Evolutionary conservation across 2,797 vertebrate species (phyloP), one percentile per base, ranked within the genome.

Genomic region (Arctocebus calabarensis): DNA sequence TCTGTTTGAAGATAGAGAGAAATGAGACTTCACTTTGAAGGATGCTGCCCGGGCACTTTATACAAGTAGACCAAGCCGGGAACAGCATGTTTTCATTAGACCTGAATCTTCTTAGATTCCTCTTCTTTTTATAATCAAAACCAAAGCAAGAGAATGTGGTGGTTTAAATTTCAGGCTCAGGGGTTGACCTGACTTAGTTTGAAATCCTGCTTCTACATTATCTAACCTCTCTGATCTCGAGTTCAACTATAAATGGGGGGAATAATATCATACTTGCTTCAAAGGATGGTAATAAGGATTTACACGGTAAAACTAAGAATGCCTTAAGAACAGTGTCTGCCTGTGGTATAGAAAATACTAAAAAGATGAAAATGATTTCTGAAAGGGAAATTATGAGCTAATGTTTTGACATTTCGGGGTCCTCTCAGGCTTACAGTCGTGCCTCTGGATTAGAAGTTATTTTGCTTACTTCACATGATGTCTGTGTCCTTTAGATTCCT

Each of bases 221-320:
- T 34, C 78, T 59, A 95, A 70, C 82, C 45, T 84, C 77, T 84
- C 45, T 88, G 84, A 71, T 86, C 71, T 82, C 92, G 61, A 57
- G 43, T 90, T 83, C 55, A 83, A 14, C 29, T 84, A 75, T 84
- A 95, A 92, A 79, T 66, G 70, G 37, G 23, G 40, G 82, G 52
- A 45, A 78, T n/a, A 90, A 82, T 57, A 62, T 64, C 70, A 43
- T 64, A 23, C 34, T 84, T 85, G 61, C 79, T 40, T 19, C 7
- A 3, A 45, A 14, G 74, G 14, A 64, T 85, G 64, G 55, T 74
- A 85, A 68, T 12, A 27, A 84, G 78, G 22, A 40, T 68, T 91
- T 61, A 37, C 77, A 2, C 85, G 29, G 10, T 68, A n/a, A 79
- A 37, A 64, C 14, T 77, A 75, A 64, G 8, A 70, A 34, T 74